Evolutionary conservation across 2,888 invertebrate species (phyloP), one percentile per base, ranked within the genome.

Genomic region (Pheosia gnoma): DNA sequence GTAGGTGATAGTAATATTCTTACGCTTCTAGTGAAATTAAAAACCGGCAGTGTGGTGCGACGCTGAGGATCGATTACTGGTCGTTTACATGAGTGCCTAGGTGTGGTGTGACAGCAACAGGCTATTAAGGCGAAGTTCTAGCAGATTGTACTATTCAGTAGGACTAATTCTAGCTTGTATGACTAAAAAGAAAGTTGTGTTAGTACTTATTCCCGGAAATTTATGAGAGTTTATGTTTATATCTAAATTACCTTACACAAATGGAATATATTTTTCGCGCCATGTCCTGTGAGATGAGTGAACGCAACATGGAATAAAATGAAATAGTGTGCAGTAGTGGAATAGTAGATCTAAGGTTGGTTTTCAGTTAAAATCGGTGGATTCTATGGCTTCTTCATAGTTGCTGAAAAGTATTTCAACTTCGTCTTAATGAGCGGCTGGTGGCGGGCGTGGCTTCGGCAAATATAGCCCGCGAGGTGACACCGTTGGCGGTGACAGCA

Each of bases 381-480:
- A 7, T 7, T 41, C 3, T 3, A 7, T 7, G 41, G 41, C 8
- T 7, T 5, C 41, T 41, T 41, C 5, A 41, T 41, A 41, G 8
- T 41, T 11, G n/a, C 49, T 4, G 4, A 49, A 49, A 49, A 10
- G 2, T n/a, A 49, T 10, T 11, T 4, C 13, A 36, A 39, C 54
- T 43, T 45, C 36, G 45, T 45, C 36, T 57, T 57, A 45, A 45
- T 1, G 10, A 8, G n/a, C 7, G 41, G 25, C 56, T 5, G 43
- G 43, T 10, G 25, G 11, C 45, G 57, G 57, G 57, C 25, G 56
- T 43, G 57, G 72, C 65, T 66, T 67, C 68, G 58, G 73, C 73
- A 75, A 75, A 75, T 70, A 77, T 59, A 52, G 59, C 64, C 38
- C 45, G 64, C 59, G 68, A 67, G 67, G 70, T 63, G 74, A 66